Evolutionary conservation across 2,888 invertebrate species (phyloP).

Genomic region (Thereva unica): DNA sequence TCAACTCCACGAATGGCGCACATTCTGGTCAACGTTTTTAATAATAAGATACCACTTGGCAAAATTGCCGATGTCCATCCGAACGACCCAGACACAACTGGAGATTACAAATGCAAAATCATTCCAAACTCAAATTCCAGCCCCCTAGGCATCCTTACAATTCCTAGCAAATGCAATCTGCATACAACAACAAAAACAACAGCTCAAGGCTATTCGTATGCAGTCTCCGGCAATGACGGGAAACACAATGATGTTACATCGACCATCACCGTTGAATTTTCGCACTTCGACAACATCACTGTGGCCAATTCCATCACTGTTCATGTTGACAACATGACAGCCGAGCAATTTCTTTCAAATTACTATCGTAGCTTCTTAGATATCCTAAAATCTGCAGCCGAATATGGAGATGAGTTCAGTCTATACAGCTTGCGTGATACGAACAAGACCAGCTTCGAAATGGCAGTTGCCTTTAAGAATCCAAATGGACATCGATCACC

Average conservation of each 20-base stretch:
- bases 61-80: conserved; percentile 91
- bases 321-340: conserved; percentile 72
- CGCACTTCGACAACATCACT: conserved; percentile 78
- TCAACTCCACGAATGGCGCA: conserved; percentile 82
- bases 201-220: conserved; percentile 74
- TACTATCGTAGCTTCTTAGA: conserved; percentile 77
- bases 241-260: conserved; percentile 85
- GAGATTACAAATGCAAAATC: conserved; percentile 85
- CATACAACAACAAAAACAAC: conserved; percentile 74
- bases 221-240: conserved; percentile 87
- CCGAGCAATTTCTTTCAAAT: conserved; percentile 74
- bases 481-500: conserved; percentile 67
- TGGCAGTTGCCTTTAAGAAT: conserved; percentile 69
- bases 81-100: conserved; percentile 86
- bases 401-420: conserved; percentile 66
- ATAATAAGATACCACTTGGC: conserved; percentile 75
- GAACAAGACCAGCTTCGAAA: conserved; percentile 63
- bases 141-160: conserved; percentile 65
- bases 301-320: conserved; percentile 82
- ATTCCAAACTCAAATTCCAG: conserved; percentile 64
- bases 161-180: conserved; percentile 79
- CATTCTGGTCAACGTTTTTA: conserved; percentile 76
- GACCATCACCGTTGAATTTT: conserved; percentile 80
- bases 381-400: conserved; percentile 69
- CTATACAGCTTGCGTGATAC: conserved; percentile 75